Percentiles rank a stretch among this genome's conserved stretches.
phyloP scores from a whole-genome alignment of 2,797 vertebrate species.

The Ambastaia sidthimunki region DNA sequence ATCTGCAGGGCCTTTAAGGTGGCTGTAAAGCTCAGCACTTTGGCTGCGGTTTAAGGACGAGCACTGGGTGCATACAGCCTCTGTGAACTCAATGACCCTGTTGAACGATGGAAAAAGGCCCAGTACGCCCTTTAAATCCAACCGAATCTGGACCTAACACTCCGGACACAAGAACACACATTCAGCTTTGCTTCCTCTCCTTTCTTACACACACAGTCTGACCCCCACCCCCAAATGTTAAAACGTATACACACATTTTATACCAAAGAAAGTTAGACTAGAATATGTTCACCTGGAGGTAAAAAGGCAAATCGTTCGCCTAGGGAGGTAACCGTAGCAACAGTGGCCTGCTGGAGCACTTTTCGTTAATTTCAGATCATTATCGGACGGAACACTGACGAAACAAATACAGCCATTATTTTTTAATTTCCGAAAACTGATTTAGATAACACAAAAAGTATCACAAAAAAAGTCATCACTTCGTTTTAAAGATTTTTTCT shows the following conservation, averaged over 20 bases:
- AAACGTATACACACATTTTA: slow-evolving; percentile 7
- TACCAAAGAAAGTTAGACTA: too few species aligned
- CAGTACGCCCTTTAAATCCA: slow-evolving; percentile 44
- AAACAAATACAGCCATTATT: too few species aligned
- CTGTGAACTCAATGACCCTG: slow-evolving; percentile 76
- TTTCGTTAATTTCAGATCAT: too few species aligned
- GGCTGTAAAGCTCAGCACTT: slow-evolving; percentile 50
- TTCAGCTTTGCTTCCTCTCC: slow-evolving; percentile 7
- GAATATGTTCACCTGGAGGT: neutral
- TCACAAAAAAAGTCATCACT: too few species aligned
- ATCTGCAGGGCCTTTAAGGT: slow-evolving; percentile 48
- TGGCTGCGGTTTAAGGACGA: slow-evolving; percentile 78
- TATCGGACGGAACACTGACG: too few species aligned
- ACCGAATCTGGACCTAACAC: slow-evolving; percentile 49
- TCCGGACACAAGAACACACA: slow-evolving; percentile 49
- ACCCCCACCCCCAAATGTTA: too few species aligned
- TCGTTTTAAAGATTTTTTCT: too few species aligned
- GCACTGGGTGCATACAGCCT: slow-evolving; percentile 71
- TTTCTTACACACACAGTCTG: slow-evolving; percentile 37
- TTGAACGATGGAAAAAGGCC: slow-evolving; percentile 51
- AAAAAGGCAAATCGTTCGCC: neutral
- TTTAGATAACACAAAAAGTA: too few species aligned
- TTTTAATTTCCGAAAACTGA: too few species aligned
- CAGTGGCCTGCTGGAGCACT: too few species aligned
- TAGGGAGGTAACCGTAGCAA: too few species aligned